Evolutionary conservation across 2,113 vertebrate species (phyloP).

Genomic region (Sclerurus mexicanus): DNA sequence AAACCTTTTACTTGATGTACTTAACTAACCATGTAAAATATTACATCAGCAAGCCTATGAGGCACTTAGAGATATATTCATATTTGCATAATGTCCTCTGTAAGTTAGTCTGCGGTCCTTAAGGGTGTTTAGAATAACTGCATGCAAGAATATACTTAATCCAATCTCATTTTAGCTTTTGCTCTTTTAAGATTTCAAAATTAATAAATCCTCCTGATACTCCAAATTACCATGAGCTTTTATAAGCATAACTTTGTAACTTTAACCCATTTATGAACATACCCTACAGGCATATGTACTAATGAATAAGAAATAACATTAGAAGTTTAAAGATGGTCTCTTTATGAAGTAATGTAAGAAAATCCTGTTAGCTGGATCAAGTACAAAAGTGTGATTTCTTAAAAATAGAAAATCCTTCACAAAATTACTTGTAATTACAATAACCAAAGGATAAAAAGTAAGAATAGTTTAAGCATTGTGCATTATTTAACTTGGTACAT

Average conservation of each 20-base stretch:
- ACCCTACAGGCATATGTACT: slow-evolving; percentile 98
- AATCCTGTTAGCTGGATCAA: slow-evolving; percentile 99
- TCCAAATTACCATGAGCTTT: slow-evolving; percentile 96
- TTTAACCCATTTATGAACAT: slow-evolving; percentile 99
- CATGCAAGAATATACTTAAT: slow-evolving; percentile 99
- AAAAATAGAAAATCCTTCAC: slow-evolving; percentile 90
- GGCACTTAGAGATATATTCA: slow-evolving; percentile 82
- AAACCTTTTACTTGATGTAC: slow-evolving; percentile 84
- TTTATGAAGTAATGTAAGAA: slow-evolving; percentile 99
- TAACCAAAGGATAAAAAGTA: slow-evolving; percentile 86
- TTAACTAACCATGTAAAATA: slow-evolving; percentile 88
- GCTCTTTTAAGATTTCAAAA: slow-evolving; percentile 98
- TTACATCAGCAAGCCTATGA: slow-evolving; percentile 86
- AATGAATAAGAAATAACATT: slow-evolving; percentile 99
- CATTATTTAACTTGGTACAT: slow-evolving; percentile 78
- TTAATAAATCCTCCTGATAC: slow-evolving; percentile 97
- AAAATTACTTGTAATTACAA: slow-evolving; percentile 90
- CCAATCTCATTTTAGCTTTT: slow-evolving; percentile 99
- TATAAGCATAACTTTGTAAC: slow-evolving; percentile 99
- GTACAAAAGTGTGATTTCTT: slow-evolving; percentile 99
- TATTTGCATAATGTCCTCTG: slow-evolving; percentile 99
- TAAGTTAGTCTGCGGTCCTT: slow-evolving; percentile 92
- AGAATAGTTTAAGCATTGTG: slow-evolving; percentile 78
- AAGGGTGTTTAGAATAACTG: slow-evolving; percentile 98
- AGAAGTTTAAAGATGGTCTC: slow-evolving; percentile 99